Evolutionary conservation across 2,113 vertebrate species (phyloP), one percentile per base, ranked within the genome.

Genomic region (Silurus meridionalis): DNA sequence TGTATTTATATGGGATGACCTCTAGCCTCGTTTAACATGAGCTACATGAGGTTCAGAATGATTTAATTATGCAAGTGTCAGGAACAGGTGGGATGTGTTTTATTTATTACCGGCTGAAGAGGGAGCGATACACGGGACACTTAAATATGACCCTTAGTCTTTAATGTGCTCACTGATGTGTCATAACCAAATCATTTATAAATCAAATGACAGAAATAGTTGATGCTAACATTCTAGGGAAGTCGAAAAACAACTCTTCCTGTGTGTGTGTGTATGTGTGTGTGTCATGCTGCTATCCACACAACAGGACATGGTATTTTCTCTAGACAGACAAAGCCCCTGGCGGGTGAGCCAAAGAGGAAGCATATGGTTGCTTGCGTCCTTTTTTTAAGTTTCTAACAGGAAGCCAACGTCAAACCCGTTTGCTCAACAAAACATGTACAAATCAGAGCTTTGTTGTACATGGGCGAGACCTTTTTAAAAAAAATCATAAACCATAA

Each of bases 31-130:
- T 83, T 67, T 52, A 78, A 61, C 48, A 15, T 69, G 80, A 67
- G 80, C 11, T 23, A 78, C 57, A 83, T 58, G 64, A n/a, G 52
- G 11, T 80, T 60, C 13, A 61, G 53, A 4, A 8, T 25, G 61
- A 69, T 66, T 60, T 86, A 80, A 86, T 90, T 89, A 90, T 83
- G 83, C 66, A 85, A 81, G 69, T 87, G 88, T 88, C 88, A 88
- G 80, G 63, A 89, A 91, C 90, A 91, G 89, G 89, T 90, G 90
- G 82, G 69, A 80, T 78, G 50, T 10, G 48, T 83, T 85, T 88
- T 86, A 90, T 88, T 91, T 90, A 89, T 85, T 86, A 82, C 87
- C 1, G 11, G 28, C 80, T 64, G 28, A 53, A 88, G 46, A 50
- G 63, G 6, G 64, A 8, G 52, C 8, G 58, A 84, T 52, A 81